Percentiles rank a stretch among this genome's conserved stretches.
Evolutionary conservation across 1,140 invertebrate species (phyloP).

Genomic region (Diplogasteroides magnus): DNA sequence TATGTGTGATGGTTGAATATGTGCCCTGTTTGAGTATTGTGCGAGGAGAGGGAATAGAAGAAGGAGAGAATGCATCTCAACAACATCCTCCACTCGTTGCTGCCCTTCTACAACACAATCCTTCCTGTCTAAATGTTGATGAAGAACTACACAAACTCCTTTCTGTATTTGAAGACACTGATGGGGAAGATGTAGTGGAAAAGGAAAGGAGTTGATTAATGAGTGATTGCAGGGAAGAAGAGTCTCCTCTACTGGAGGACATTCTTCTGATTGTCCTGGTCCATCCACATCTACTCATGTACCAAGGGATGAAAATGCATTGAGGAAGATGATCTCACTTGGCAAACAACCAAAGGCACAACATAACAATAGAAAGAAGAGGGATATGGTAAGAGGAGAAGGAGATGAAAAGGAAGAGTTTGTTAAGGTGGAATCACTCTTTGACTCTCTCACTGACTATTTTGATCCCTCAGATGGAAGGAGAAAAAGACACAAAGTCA

Average conservation of each 20-base stretch:
- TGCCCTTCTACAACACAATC: not conserved
- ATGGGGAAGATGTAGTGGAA: not conserved
- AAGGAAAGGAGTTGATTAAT: not conserved
- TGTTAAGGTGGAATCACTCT: constrained; percentile 41
- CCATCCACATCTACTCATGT: constrained; percentile 6
- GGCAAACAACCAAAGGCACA: not conserved
- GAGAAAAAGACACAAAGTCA: constrained; percentile 10
- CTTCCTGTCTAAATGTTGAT: not conserved
- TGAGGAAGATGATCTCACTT: not conserved
- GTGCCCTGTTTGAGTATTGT: constrained; percentile 19
- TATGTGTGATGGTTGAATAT: not conserved
- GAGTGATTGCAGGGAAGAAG: too few relatives aligned
- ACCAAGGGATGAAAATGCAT: not conserved
- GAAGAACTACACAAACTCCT: not conserved
- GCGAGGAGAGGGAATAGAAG: constrained; percentile 10
- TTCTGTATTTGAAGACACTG: constrained; percentile 1
- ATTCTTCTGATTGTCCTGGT: not conserved
- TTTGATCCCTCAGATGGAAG: constrained; percentile 42
- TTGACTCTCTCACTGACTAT: constrained; percentile 48
- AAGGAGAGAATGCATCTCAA: constrained; percentile 15
- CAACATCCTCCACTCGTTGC: constrained; percentile 18
- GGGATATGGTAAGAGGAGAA: constrained; percentile 38
- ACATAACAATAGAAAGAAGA: constrained; percentile 14
- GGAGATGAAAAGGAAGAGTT: constrained; percentile 11
- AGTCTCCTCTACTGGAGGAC: too few relatives aligned